A percentile compares a stretch with the other conserved stretches of the same genome.
phyloP scores from a whole-genome alignment of 2,797 vertebrate genomes.

The Macropus fuliginosus region DNA sequence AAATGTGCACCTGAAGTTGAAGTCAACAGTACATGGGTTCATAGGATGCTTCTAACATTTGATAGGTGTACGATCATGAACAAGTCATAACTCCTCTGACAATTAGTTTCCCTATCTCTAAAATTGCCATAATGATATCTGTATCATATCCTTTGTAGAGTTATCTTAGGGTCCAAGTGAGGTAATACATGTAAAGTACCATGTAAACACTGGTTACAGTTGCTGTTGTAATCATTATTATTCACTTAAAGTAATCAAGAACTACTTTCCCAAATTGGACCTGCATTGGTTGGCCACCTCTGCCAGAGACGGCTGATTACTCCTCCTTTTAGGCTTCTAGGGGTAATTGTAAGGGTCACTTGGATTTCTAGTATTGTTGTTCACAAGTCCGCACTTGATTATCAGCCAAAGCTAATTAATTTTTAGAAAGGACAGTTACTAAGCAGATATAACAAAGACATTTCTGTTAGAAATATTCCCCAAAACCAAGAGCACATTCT shows the following conservation, averaged over 20 bases:
- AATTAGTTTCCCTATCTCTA: not conserved
- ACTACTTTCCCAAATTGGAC: not conserved
- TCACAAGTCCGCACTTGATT: not conserved
- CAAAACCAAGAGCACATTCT: not conserved
- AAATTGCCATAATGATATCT: not conserved
- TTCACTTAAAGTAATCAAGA: not conserved
- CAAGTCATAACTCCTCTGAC: not conserved
- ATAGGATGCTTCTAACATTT: not conserved
- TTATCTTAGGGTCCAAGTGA: not conserved
- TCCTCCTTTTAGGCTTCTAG: not conserved
- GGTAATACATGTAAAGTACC: not conserved
- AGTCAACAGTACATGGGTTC: not conserved
- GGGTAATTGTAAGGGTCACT: not conserved
- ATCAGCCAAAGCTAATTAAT: not conserved
- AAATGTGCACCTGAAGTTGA: not conserved
- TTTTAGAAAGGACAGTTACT: not conserved
- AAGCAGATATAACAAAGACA: not conserved
- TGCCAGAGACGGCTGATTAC: not conserved
- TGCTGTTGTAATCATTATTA: not conserved
- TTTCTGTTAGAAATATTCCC: not conserved
- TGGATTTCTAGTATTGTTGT: not conserved
- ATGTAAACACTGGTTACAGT: not conserved
- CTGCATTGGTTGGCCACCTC: not conserved
- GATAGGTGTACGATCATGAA: not conserved
- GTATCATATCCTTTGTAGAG: not conserved